Conservation (phyloP, 2,797 vertebrate genomes). For the Botia almorhae region DNA sequence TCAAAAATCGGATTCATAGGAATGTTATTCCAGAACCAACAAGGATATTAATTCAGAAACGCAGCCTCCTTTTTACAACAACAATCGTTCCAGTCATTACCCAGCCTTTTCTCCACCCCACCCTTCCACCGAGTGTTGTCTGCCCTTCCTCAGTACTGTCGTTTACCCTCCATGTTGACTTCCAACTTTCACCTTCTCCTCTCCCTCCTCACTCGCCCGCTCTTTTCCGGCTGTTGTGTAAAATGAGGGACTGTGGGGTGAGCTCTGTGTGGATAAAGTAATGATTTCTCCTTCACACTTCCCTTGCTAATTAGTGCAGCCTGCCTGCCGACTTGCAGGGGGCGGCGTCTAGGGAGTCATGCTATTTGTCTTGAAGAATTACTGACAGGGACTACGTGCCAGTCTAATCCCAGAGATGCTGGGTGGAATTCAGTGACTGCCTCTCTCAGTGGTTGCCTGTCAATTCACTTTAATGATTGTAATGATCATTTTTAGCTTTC, state of each 20-base stretch:
- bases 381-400: constrained; percentile 71
- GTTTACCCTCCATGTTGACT: constrained; percentile 27
- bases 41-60: not conserved
- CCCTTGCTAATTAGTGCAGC: constrained; percentile 79
- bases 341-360: constrained; percentile 70
- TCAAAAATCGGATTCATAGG: not conserved
- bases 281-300: constrained; percentile 82
- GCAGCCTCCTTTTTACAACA: not conserved
- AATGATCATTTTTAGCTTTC: constrained; percentile 73
- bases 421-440: constrained; percentile 66
- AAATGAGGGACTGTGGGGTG: constrained; percentile 60
- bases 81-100: constrained; percentile 8
- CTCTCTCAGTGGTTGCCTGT: constrained; percentile 72
- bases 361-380: constrained; percentile 80
- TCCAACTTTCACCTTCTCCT: not conserved
- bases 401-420: constrained; percentile 72
- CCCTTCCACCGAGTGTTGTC: not conserved
- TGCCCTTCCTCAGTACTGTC: not conserved
- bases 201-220: not conserved
- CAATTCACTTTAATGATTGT: constrained; percentile 76
- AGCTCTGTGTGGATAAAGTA: constrained; percentile 77
- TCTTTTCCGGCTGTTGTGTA: not conserved
- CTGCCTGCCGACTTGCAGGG: constrained; percentile 72
- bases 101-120: not conserved
- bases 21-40: not conserved